Percentiles rank a stretch among this genome's conserved stretches.
These are phyloP conservation scores for Montipora cactus DNA, from an alignment of 64 coral and sea anemone genomes.

Conservation along the genomic window DNA sequence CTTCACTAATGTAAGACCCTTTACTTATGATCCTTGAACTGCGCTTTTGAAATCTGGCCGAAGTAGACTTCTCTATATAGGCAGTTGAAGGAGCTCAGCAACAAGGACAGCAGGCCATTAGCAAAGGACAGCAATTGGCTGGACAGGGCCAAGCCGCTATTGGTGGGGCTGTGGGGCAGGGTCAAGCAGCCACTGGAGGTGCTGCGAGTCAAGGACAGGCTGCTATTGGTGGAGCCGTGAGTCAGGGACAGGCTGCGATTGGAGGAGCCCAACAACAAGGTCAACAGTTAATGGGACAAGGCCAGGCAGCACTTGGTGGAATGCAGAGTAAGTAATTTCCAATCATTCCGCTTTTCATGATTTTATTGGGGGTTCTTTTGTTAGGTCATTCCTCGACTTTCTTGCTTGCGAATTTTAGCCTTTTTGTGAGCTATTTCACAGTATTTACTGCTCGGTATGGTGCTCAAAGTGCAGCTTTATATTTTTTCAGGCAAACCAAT, in stretches of 20 bases:
- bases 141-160: constrained; percentile 42
- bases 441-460: too few relatives aligned
- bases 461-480: too few relatives aligned
- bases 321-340: constrained; percentile 30
- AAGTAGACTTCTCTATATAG: neutral
- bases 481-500: too few relatives aligned
- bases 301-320: constrained; percentile 74
- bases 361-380: neutral
- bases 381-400: neutral
- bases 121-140: constrained; percentile 60
- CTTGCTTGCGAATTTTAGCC: neutral
- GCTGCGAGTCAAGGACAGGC: constrained; percentile 49
- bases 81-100: constrained; percentile 7
- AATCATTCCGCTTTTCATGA: neutral
- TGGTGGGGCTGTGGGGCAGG: constrained; percentile 42
- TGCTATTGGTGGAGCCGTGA: constrained; percentile 34
- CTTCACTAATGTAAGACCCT: too few relatives aligned
- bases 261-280: constrained; percentile 66
- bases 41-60: too few relatives aligned
- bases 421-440: too few relatives aligned
- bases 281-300: constrained; percentile 64
- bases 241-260: constrained; percentile 48
- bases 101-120: constrained; percentile 44
- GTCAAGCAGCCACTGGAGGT: constrained; percentile 37
- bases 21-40: too few relatives aligned